phyloP scores from a whole-genome alignment of 1,140 invertebrate genomes.

The Nasonia vitripennis region DNA sequence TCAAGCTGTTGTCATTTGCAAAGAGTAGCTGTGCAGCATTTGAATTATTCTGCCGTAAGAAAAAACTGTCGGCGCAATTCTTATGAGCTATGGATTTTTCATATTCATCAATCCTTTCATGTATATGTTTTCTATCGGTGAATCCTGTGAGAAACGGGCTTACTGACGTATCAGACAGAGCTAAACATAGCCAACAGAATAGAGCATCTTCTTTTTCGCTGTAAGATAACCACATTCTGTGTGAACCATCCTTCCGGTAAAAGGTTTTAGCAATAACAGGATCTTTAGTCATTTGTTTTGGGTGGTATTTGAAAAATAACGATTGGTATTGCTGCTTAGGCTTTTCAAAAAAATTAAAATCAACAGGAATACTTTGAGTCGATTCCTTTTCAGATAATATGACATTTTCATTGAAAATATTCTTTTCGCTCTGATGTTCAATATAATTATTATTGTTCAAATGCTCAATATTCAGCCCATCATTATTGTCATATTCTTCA shows the following conservation, averaged over 20 bases:
- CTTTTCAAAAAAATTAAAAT: conserved; percentile 2
- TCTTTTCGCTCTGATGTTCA: neutral
- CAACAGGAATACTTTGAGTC: neutral
- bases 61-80: no score
- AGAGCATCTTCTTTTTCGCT: neutral
- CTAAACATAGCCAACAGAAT: neutral
- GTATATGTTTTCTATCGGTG: no score
- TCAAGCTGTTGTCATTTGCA: no score
- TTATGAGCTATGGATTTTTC: no score
- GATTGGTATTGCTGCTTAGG: neutral
- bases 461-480: neutral
- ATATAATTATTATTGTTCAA: neutral
- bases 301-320: conserved; percentile 1
- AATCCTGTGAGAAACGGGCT: no score
- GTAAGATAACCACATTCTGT: neutral
- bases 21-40: no score
- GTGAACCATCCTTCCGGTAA: neutral
- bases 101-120: no score
- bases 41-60: no score
- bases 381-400: neutral
- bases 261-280: no score
- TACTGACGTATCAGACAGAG: no score
- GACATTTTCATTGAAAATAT: neutral
- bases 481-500: no score
- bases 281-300: neutral